phyloP scores from a whole-genome alignment of 2,888 invertebrate genomes.

The Periphyllus acericola region DNA sequence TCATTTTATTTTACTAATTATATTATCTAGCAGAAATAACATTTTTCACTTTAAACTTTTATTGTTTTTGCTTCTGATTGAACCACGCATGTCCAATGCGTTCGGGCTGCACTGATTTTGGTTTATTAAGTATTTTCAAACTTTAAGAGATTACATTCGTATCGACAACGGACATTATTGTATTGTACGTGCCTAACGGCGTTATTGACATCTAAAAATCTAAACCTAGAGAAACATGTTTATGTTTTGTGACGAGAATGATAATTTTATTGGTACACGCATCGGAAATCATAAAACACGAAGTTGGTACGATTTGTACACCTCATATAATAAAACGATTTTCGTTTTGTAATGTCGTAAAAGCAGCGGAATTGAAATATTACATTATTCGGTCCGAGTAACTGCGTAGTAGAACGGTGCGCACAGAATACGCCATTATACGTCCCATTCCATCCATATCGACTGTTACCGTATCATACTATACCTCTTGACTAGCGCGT shows the following conservation, averaged over 20 bases:
- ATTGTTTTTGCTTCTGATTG: not conserved
- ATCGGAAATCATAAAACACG: too few species aligned
- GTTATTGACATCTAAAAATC: not conserved
- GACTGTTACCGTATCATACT: not conserved
- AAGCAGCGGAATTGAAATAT: not conserved
- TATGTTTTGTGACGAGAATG: too few species aligned
- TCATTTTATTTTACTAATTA: not conserved
- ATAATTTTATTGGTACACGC: too few species aligned
- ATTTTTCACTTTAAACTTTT: not conserved
- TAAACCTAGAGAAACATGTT: too few species aligned
- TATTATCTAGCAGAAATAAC: not conserved
- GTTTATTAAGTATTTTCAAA: not conserved
- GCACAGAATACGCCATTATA: not conserved
- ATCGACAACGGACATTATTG: not conserved
- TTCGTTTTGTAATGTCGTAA: not conserved
- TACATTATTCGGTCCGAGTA: not conserved
- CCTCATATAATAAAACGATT: too few species aligned
- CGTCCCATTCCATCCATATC: not conserved
- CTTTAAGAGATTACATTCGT: not conserved
- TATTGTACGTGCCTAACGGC: not conserved
- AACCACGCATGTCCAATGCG: not conserved
- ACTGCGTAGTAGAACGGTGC: not conserved
- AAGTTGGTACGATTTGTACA: too few species aligned
- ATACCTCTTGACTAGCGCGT: not conserved
- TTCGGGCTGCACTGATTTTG: not conserved